Evolutionary conservation across 1,140 invertebrate species (phyloP), one percentile per base, ranked within the genome.

Genomic region (Drosophila bocqueti): DNA sequence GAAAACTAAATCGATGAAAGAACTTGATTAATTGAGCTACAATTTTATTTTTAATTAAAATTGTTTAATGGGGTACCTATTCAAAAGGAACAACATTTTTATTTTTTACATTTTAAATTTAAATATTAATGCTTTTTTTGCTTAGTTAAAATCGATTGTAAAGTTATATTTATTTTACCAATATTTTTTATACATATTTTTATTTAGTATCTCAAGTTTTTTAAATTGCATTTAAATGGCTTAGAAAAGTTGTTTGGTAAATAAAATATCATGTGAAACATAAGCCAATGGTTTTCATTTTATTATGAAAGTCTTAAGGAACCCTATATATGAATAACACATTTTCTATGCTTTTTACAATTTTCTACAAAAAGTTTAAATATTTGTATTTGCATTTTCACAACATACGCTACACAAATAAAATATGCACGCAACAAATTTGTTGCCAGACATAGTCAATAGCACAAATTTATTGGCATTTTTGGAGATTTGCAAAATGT

Each of bases 401-500:
- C 67, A 73, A 47, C 69, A 73, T 73, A 73, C 69, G 69, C 67
- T 73, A 24, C 45, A 60, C 46, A 77, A 68, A 68, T 67, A 76
- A 77, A 77, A 77, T 77, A 77, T 77, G 65, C 55, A 77, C 68
- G 75, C 75, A 76, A 65, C 63, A 68, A 77, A 68, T 77, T 77
- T 46, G 74, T 57, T 15, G 49, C 75, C 75, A 76, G 63, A 77
- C 75, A 77, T 34, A 77, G 75, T 68, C 75, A 62, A 77, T 77
- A 68, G 64, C 31, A 46, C 64, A 77, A 77, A 77, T 77, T 68
- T 77, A 77, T 77, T 77, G 75, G 38, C 74, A 77, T 77, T 73
- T 73, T 73, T 73, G 69, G 69, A 40, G 69, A 72, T 73, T 73
- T 72, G 64, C 64, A 38, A 54, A 50, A 54, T 49, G 43, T 71